Evolutionary conservation across 2,113 vertebrate genomes (phyloP).

Genomic region (Microtus ochrogaster): DNA sequence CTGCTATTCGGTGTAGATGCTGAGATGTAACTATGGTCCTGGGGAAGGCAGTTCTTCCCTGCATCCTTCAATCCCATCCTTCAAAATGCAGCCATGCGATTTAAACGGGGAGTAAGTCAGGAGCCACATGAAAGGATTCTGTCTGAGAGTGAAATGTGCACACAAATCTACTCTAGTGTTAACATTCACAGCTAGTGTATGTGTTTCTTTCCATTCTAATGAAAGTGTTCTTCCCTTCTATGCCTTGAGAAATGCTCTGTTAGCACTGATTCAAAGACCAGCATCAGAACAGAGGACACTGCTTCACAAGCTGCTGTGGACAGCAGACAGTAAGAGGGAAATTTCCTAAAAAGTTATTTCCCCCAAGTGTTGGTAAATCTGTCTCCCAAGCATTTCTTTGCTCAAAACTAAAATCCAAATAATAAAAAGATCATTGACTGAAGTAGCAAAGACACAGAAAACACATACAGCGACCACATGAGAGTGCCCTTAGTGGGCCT

Average conservation of each 20-base stretch:
- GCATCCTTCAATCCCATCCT: neutral
- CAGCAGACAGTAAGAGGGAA: neutral
- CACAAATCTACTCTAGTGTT: neutral
- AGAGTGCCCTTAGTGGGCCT: no score
- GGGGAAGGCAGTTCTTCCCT: neutral
- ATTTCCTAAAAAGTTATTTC: slow-evolving; percentile 44
- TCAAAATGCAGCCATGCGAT: neutral
- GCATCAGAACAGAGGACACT: slow-evolving; percentile 42
- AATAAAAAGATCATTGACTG: slow-evolving; percentile 8
- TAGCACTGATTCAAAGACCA: neutral
- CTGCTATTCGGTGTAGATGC: neutral
- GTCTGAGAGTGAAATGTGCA: neutral
- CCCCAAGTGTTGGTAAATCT: neutral
- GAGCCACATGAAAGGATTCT: neutral
- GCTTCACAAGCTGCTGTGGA: slow-evolving; percentile 25
- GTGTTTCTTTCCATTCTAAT: slow-evolving; percentile 45
- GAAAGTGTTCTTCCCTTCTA: neutral
- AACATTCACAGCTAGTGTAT: neutral
- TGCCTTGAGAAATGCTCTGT: neutral
- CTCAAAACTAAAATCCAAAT: slow-evolving; percentile 38
- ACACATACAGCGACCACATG: neutral
- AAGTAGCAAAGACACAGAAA: neutral
- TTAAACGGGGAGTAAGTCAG: neutral
- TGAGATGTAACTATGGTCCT: neutral
- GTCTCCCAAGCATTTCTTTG: slow-evolving; percentile 3